phyloP scores from a whole-genome alignment of 2,888 invertebrate genomes.

The Netelia melanura region DNA sequence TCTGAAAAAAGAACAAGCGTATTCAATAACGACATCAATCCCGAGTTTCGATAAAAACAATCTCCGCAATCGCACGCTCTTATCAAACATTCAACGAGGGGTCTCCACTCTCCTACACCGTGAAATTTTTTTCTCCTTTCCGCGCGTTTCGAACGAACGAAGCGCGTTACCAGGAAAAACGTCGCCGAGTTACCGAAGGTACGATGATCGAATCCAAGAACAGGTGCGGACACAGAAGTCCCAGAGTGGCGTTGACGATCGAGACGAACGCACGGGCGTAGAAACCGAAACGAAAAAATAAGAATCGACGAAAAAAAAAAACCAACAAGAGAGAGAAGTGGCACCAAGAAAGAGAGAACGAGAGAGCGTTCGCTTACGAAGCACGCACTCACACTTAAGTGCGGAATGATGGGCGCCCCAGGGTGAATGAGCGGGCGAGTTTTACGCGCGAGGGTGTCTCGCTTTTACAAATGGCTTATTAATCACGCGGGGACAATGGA shows the following conservation, averaged over 20 bases:
- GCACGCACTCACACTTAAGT: constrained; percentile 26
- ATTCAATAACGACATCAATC: not conserved
- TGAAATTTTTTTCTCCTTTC: constrained; percentile 27
- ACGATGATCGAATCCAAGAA: constrained; percentile 66
- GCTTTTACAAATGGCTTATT: constrained; percentile 79
- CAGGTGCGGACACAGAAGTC: constrained; percentile 50
- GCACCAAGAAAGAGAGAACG: not conserved
- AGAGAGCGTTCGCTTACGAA: constrained; percentile 18
- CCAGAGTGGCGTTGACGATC: constrained; percentile 1
- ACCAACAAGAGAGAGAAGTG: not conserved
- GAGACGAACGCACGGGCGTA: not conserved
- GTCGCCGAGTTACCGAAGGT: constrained; percentile 40
- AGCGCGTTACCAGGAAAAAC: constrained; percentile 56
- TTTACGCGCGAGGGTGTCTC: constrained; percentile 67
- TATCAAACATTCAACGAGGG: constrained; percentile 29
- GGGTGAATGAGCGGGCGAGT: constrained; percentile 49
- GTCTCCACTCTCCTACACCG: not conserved
- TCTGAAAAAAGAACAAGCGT: no score
- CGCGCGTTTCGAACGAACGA: constrained; percentile 15
- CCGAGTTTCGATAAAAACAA: not conserved
- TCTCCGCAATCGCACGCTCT: not conserved
- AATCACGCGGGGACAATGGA: constrained; percentile 76
- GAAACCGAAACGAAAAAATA: not conserved
- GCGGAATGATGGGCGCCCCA: constrained; percentile 8
- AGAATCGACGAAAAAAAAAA: not conserved